Base-by-base conservation (phyloP, 2,888 invertebrate species). In the Torymus texanus region DNA sequence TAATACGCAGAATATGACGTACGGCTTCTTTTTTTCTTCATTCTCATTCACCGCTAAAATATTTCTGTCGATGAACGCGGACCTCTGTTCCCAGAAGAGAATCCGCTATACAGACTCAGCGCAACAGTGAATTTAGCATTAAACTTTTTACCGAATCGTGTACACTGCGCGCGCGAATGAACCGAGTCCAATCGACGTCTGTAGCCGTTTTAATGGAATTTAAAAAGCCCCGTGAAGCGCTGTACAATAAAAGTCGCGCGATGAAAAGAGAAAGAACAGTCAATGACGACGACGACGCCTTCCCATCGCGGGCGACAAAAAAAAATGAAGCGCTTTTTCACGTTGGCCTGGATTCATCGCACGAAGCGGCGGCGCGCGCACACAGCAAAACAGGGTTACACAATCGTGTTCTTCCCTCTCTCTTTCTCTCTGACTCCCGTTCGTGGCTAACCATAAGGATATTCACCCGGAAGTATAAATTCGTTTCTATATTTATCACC, bases 381-480 rank as follows among this genome's bases (percentile, higher is more conserved):
- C 53, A 53, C 41, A 8, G n/a, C 58, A 29, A 55, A 53, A 62
- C 24, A 61, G 41, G 50, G 68, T 78, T 78, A 51, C 63, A 68
- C 73, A 74, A 78, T 72, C 51, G 63, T 12, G 56, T 50, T 74
- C 66, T 24, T 58, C 58, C 58, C 51, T 72, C 41, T 14, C 16
- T 21, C 71, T 61, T 58, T 75, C 58, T 74, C 51, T 72, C 18
- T 14, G 12, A n/a, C 71, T 61, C 63, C 73, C 41, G 8, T 41
- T 41, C 41, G 58, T 55, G 62, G 51, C 71, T 16, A 63, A 70
- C 75, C 80, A 74, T 83, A 86, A 85, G 87, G 86, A 87, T 88
- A 86, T 88, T 87, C 85, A 88, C 86, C 86, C 85, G 85, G 84
- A 87, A 87, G 83, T 82, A 63, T 83, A 78, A 80, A 80, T 78